Evolutionary conservation across 2,797 vertebrate species (phyloP).

Genomic region (Oophaga sylvatica): DNA sequence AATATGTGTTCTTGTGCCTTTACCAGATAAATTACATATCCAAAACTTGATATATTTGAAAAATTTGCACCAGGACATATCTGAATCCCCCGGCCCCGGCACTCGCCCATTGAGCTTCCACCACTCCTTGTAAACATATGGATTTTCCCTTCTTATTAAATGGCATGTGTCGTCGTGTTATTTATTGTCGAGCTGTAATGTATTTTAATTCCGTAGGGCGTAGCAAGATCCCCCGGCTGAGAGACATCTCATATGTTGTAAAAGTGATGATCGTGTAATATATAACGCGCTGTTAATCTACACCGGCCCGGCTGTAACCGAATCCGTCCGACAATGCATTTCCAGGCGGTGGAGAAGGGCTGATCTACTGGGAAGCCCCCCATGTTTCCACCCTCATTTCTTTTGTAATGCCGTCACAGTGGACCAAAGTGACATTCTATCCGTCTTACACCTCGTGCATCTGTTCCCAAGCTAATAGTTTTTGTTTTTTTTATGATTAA

Average conservation of each 20-base stretch:
- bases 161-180: slow-evolving; percentile 19
- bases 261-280: slow-evolving; percentile 63
- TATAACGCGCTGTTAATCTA: slow-evolving; percentile 66
- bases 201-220: slow-evolving; percentile 45
- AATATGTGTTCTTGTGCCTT: background rate
- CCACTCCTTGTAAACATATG: slow-evolving; percentile 4
- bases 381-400: slow-evolving; percentile 57
- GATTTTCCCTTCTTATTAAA: slow-evolving; percentile 45
- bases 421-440: slow-evolving; percentile 62
- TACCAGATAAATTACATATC: background rate
- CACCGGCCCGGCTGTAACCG: slow-evolving; percentile 68
- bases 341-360: slow-evolving; percentile 60
- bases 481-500: slow-evolving; percentile 65
- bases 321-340: slow-evolving; percentile 65
- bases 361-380: slow-evolving; percentile 66
- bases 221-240: slow-evolving; percentile 37
- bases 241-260: slow-evolving; percentile 52
- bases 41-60: background rate
- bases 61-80: background rate
- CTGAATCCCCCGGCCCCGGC: background rate
- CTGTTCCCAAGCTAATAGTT: slow-evolving; percentile 61
- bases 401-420: slow-evolving; percentile 65
- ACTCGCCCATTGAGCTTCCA: background rate
- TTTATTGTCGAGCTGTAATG: slow-evolving; percentile 39
- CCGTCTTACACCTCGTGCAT: slow-evolving; percentile 60